Evolutionary conservation across 53 echinoderm and acorn worm genomes (phyloP), one percentile per base, ranked within the genome.

Genomic region (Henricia sp.): DNA sequence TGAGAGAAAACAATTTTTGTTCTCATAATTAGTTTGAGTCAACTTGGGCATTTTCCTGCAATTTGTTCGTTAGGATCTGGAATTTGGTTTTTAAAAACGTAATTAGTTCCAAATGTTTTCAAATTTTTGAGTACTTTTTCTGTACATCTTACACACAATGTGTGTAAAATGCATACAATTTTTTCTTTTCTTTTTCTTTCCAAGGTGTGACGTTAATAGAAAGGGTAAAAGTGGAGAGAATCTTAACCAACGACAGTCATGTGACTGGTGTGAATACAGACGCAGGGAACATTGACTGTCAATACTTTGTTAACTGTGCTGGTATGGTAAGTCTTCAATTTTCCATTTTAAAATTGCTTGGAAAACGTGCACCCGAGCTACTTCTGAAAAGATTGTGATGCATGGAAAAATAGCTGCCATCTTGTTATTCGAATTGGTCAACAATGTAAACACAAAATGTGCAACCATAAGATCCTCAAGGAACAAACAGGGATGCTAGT

Each of bases 251-350:
- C 41, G 82, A 88, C 37, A 89, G 89, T 2, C 36, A 86, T 36
- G 89, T 96, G 6, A 67, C 83, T 19, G 67, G 91, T n/a, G 96
- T 96, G 13, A 78, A 92, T 23, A 96, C 96, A 12, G 73, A 76
- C 41, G 63, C 75, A 39, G 96, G 96, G 2, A 78, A 46, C 3
- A 82, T 96, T 10, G 72, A 90, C 21, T 96, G 96, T 90, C 90
- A 96, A 82, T 70, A 91, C 54, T 91, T 96, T 50, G 84, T 96
- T 40, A 96, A 96, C 77, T 91, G 90, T 85, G 96, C 87, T 41
- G 96, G 96, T 9, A 82, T 90, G 90, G 93, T 93, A 77, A 53
- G 89, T 24, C 53, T 37, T 20, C 10, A 51, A n/a, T n/a, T n/a
- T n/a, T n/a, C n/a, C n/a, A n/a, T n/a, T n/a, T n/a, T 51, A 17